Evolutionary conservation across 2,888 invertebrate genomes (phyloP), one percentile per base, ranked within the genome.

Genomic region (Dryococelus australis): DNA sequence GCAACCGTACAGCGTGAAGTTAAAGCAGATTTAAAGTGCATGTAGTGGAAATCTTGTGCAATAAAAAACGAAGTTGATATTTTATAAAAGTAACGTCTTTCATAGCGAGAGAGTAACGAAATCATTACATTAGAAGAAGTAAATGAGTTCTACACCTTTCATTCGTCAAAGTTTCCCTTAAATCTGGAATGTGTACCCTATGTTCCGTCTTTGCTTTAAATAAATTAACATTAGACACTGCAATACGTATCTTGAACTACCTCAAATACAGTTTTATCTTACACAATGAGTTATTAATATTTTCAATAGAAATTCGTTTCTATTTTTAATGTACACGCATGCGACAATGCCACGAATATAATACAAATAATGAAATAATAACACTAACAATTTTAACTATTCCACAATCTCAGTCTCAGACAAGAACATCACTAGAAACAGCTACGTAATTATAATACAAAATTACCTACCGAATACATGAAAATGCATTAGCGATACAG

Each of bases 171-270:
- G 12, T 51, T 24, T 65, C 24, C 8, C n/a, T 65, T 24, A 24
- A 65, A 65, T 65, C 24, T 65, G 65, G 65, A 65, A 65, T 65
- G 65, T 65, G 65, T 65, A 65, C 65, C 65, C 65, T 65, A 65
- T 65, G 16, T 65, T 65, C 65, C 65, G 65, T 65, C 6, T 20
- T 65, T 12, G 24, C 65, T 65, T 65, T 16, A n/a, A 47, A 65
- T 65, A 65, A 65, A n/a, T 65, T 24, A 65, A 65, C 8, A n/a
- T 24, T 65, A 0, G 8, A 24, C 20, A 65, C 8, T n/a, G 6
- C 16, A 65, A 24, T 65, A 16, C n/a, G 10, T 65, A 65, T n/a
- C 65, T 65, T 65, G 20, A 65, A 65, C 24, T 16, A n/a, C 20
- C 16, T 65, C 47, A 65, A 65, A 65, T n/a, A 65, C 20, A 65